Evolutionary conservation across 92 coral and sea anemone genomes (phyloP).

Genomic region (Phenganax subtilis): DNA sequence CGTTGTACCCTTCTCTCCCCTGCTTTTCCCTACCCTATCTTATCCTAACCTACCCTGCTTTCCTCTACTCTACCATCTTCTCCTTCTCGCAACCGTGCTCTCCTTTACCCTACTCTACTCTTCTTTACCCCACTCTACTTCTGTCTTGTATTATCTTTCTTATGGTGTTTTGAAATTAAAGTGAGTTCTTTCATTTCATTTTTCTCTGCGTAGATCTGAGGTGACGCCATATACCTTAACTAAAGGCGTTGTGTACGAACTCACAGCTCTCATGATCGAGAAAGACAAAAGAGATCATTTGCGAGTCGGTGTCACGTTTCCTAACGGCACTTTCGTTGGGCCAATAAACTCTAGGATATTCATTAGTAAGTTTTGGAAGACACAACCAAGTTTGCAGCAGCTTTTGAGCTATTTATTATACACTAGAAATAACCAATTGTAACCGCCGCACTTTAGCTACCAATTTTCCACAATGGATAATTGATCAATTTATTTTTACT

Average conservation of each 20-base stretch:
- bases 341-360: slow-evolving; percentile 24
- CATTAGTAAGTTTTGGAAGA: slow-evolving; percentile 1
- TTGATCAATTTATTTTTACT: no score
- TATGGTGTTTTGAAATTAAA: not conserved
- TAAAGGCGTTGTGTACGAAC: slow-evolving; percentile 23
- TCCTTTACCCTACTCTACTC: not conserved
- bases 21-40: not conserved
- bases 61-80: not conserved
- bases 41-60: not conserved
- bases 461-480: no score
- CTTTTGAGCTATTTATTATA: no score
- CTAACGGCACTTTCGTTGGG: slow-evolving; percentile 16
- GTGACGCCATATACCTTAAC: not conserved
- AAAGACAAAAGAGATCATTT: slow-evolving; percentile 1
- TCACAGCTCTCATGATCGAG: not conserved
- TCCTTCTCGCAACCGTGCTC: not conserved
- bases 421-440: no score
- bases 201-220: not conserved
- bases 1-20: not conserved
- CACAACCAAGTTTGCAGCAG: no score
- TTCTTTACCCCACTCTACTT: not conserved
- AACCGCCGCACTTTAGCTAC: no score
- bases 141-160: no score
- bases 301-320: slow-evolving; percentile 29
- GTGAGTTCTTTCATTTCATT: not conserved